Conservation (phyloP, 1,140 invertebrate species). For the Solen grandis region DNA sequence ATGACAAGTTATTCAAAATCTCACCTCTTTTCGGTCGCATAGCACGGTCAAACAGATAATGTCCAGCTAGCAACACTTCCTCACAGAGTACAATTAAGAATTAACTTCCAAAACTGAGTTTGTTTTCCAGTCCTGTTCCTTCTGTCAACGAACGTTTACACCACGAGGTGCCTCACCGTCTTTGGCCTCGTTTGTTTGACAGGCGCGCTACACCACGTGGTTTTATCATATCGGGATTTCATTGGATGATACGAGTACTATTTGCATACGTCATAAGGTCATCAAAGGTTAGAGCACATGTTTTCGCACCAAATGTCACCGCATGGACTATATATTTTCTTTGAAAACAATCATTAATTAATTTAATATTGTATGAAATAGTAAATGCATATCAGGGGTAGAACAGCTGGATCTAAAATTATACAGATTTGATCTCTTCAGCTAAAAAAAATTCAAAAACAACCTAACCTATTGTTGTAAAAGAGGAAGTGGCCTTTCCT, state of each 20-base stretch:
- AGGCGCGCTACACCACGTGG: slow-evolving; percentile 56
- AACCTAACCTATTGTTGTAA: not conserved
- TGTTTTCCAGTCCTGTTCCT: too few species aligned
- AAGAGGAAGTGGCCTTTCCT: not conserved
- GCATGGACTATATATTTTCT: not conserved
- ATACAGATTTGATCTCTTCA: not conserved
- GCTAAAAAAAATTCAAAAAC: not conserved
- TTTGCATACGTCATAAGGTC: slow-evolving; percentile 44
- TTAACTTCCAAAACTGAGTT: too few species aligned
- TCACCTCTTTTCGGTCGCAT: slow-evolving; percentile 60
- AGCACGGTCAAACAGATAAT: not conserved
- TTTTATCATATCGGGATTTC: not conserved
- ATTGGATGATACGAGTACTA: slow-evolving; percentile 32
- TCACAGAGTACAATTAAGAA: too few species aligned
- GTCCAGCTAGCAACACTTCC: not conserved
- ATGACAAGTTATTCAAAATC: slow-evolving; percentile 1
- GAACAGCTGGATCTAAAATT: not conserved
- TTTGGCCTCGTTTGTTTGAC: slow-evolving; percentile 57
- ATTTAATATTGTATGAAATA: not conserved
- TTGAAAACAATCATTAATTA: not conserved
- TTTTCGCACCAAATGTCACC: slow-evolving; percentile 50
- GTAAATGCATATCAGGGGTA: not conserved
- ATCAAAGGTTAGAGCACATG: slow-evolving; percentile 26
- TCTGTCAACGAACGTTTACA: slow-evolving; percentile 1
- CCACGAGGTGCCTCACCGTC: slow-evolving; percentile 43